phyloP scores from a whole-genome alignment of 2,888 invertebrate genomes.

The Abrostola tripartita region DNA sequence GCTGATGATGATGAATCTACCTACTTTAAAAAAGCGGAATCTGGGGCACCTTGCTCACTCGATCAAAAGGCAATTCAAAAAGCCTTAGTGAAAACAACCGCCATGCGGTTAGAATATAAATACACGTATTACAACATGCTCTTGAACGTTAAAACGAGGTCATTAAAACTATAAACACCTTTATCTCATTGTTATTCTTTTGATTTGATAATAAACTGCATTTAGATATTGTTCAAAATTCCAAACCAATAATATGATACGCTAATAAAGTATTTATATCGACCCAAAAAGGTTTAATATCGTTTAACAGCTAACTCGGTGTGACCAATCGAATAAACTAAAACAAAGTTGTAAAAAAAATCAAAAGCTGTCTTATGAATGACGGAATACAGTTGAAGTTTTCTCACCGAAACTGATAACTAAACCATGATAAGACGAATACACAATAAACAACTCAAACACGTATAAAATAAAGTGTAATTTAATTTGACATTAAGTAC shows the following conservation, averaged over 20 bases:
- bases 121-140: background rate
- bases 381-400: background rate
- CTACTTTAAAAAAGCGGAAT: too few species aligned
- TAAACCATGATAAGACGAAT: background rate
- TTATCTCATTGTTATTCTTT: conserved; percentile 41
- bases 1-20: too few species aligned
- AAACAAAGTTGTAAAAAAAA: background rate
- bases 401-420: background rate
- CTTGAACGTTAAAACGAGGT: conserved; percentile 32
- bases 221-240: conserved; percentile 10
- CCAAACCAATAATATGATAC: background rate
- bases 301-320: conserved; percentile 9
- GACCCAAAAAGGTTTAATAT: background rate
- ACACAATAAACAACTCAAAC: background rate
- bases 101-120: conserved; percentile 30
- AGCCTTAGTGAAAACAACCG: background rate
- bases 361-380: rapidly evolving
- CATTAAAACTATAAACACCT: conserved; percentile 40
- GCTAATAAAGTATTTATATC: conserved; percentile 20
- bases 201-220: conserved; percentile 15
- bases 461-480: background rate
- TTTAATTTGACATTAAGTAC: background rate
- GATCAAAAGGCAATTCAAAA: too few species aligned
- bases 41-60: too few species aligned
- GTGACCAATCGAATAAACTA: conserved; percentile 12